Conservation (phyloP, 2,888 invertebrate genomes). For the Heliconius ismenius region DNA sequence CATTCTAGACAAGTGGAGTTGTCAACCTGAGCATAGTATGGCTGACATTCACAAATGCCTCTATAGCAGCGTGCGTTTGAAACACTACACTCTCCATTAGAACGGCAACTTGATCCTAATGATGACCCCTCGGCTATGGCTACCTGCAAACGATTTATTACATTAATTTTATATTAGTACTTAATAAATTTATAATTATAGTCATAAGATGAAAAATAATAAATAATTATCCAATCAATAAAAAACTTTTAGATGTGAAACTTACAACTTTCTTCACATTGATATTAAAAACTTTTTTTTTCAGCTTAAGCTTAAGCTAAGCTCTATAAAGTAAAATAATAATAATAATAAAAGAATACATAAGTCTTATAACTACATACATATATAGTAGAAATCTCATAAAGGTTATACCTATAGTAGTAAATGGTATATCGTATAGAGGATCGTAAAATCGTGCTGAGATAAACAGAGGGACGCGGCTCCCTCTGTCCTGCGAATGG, state of each 20-base stretch:
- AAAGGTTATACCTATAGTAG: conserved; percentile 17
- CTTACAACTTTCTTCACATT: neutral
- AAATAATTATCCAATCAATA: neutral
- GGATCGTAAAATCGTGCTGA: conserved; percentile 38
- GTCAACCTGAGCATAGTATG: conserved; percentile 91
- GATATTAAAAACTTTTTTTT: neutral
- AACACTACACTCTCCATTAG: conserved; percentile 85
- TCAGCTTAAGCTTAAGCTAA: too few relatives aligned
- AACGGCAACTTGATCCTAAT: conserved; percentile 83
- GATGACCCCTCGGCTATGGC: conserved; percentile 35
- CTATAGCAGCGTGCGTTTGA: conserved; percentile 83
- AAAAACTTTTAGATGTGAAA: neutral
- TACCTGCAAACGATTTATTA: conserved; percentile 33
- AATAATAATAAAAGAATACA: neutral
- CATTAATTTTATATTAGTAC: neutral
- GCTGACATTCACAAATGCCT: conserved; percentile 90
- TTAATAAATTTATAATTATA: neutral
- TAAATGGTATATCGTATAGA: conserved; percentile 30
- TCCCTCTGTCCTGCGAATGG: conserved; percentile 43
- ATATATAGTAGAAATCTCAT: neutral
- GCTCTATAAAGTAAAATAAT: neutral
- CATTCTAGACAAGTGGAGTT: conserved; percentile 91
- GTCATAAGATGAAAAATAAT: neutral
- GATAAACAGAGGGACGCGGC: conserved; percentile 41
- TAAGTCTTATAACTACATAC: conserved; percentile 2